Percentiles rank a stretch among this genome's conserved stretches.
Evolutionary conservation across 2,888 invertebrate species (phyloP).

Genomic region (Cepaea hortensis): DNA sequence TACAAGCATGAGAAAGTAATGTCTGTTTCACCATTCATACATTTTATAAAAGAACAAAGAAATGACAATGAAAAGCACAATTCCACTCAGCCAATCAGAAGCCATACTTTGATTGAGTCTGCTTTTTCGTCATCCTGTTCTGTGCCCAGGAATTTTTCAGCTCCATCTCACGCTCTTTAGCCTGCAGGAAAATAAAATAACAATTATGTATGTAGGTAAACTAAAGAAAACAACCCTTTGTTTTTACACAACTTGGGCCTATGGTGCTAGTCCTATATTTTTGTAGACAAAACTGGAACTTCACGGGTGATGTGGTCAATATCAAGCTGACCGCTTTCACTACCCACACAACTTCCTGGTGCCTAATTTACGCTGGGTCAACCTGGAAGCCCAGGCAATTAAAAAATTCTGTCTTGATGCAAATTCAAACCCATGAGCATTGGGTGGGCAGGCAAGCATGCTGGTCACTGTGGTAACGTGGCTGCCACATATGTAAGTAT

Average conservation of each 20-base stretch:
- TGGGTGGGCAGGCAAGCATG: too few species aligned
- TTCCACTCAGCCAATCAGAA: conserved; percentile 79
- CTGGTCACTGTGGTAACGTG: too few species aligned
- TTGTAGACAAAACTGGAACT: too few species aligned
- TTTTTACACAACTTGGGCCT: not conserved
- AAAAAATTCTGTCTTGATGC: too few species aligned
- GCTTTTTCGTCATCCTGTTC: conserved; percentile 87
- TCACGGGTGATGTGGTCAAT: too few species aligned
- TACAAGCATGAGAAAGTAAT: not conserved
- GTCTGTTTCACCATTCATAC: not conserved
- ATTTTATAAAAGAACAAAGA: not conserved
- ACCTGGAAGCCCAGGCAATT: too few species aligned
- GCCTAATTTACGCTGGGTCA: too few species aligned
- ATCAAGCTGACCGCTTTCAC: too few species aligned
- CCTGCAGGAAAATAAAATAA: conserved; percentile 77
- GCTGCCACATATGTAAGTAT: too few species aligned
- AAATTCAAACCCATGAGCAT: too few species aligned
- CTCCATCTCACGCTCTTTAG: conserved; percentile 94
- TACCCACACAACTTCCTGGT: too few species aligned
- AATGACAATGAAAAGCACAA: not conserved
- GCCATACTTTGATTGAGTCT: conserved; percentile 96
- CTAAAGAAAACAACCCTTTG: not conserved
- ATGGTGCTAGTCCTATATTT: not conserved
- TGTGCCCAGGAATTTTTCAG: conserved; percentile 95
- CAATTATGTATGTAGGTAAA: not conserved